These are phyloP conservation scores for Tridacna gigas DNA, from an alignment of 2,888 invertebrate genomes.

Conservation along the genomic window DNA sequence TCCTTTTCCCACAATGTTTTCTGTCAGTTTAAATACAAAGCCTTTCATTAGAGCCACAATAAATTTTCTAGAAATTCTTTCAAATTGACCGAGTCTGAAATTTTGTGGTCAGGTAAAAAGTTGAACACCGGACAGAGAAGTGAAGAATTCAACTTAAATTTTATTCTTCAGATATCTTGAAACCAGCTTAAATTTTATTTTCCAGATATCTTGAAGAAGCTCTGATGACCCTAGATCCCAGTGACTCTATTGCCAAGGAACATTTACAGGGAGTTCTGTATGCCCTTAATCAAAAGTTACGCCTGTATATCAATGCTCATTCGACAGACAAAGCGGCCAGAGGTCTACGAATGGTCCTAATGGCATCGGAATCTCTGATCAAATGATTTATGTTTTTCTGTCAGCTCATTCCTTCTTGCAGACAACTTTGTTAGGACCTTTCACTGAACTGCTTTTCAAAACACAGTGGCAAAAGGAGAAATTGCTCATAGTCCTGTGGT, in stretches of 20 bases:
- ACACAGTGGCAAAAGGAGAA: too few species aligned
- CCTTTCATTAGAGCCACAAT: too few species aligned
- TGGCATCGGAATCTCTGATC: constrained; percentile 87
- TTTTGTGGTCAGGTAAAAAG: background rate
- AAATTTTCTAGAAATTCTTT: too few species aligned
- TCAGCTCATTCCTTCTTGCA: too few species aligned
- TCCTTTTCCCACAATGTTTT: too few species aligned
- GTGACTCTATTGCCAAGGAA: constrained; percentile 92
- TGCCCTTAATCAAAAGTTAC: constrained; percentile 91
- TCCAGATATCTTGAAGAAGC: constrained; percentile 94
- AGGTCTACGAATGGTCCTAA: constrained; percentile 90
- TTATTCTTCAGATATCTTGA: background rate
- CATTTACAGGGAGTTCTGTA: constrained; percentile 92
- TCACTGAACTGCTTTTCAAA: too few species aligned
- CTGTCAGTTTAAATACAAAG: too few species aligned
- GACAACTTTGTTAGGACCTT: too few species aligned
- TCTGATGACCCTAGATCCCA: constrained; percentile 91
- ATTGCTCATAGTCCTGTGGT: too few species aligned
- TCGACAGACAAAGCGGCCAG: constrained; percentile 89
- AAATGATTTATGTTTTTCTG: constrained; percentile 43
- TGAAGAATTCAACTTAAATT: too few species aligned
- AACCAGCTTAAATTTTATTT: background rate
- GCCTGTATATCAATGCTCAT: constrained; percentile 89
- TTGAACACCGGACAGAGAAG: background rate
- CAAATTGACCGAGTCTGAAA: too few species aligned